Conservation (phyloP, 2,797 vertebrate genomes). For the Typhlichthys eigenmanni region DNA sequence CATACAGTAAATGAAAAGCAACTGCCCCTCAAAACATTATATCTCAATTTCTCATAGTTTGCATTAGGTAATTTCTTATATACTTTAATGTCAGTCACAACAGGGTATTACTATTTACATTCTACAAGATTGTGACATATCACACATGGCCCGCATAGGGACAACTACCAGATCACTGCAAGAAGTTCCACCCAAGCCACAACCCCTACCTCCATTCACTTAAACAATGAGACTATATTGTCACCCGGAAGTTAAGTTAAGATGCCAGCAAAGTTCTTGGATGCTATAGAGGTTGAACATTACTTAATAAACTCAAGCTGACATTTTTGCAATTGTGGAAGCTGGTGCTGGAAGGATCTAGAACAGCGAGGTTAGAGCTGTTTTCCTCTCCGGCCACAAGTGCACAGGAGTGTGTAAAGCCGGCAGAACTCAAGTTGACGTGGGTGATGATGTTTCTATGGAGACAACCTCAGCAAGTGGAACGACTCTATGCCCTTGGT, state of each 20-base stretch:
- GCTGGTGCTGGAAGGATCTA: conserved; percentile 45
- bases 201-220: conserved; percentile 35
- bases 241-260: conserved; percentile 45
- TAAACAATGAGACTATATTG: conserved; percentile 44
- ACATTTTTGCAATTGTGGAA: conserved; percentile 60
- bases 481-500: conserved; percentile 5
- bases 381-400: conserved; percentile 51
- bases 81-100: too few relatives aligned
- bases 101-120: too few relatives aligned
- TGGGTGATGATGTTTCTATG: conserved; percentile 37
- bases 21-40: too few relatives aligned
- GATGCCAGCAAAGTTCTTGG: conserved; percentile 47
- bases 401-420: conserved; percentile 9
- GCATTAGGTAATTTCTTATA: too few relatives aligned
- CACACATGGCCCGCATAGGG: conserved; percentile 2
- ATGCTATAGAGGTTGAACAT: conserved; percentile 41
- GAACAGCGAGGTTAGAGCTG: conserved; percentile 31
- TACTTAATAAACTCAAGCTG: conserved; percentile 63
- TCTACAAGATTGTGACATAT: too few relatives aligned
- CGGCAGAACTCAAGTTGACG: conserved; percentile 28
- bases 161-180: conserved; percentile 15
- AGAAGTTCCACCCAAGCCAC: conserved; percentile 14
- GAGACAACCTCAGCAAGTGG: conserved; percentile 39
- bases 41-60: too few relatives aligned
- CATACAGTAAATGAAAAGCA: too few relatives aligned